Evolutionary conservation across 2,797 vertebrate genomes (phyloP).

Genomic region (Amazona ochrocephala): DNA sequence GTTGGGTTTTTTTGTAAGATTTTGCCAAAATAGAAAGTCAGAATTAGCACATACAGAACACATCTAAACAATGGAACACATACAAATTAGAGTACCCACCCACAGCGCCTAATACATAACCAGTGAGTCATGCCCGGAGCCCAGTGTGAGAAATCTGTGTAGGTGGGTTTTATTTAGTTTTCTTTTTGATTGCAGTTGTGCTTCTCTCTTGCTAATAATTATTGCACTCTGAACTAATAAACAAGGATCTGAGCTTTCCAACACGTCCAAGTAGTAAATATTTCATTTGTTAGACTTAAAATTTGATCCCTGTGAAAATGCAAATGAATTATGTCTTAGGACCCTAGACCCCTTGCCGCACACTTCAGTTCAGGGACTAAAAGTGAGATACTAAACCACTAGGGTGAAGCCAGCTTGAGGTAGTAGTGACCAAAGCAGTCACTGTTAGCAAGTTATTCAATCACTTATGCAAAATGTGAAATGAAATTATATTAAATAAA

Average conservation of each 20-base stretch:
- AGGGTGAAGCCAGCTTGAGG: neutral
- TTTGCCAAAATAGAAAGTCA: constrained; percentile 56
- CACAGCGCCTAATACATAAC: constrained; percentile 48
- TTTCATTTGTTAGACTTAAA: neutral
- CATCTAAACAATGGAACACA: constrained; percentile 55
- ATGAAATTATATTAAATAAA: neutral
- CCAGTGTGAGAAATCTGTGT: constrained; percentile 60
- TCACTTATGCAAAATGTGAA: neutral
- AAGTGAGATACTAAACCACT: neutral
- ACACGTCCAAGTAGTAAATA: neutral
- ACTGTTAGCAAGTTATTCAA: neutral
- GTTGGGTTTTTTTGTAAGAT: neutral
- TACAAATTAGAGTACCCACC: constrained; percentile 55
- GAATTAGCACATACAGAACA: constrained; percentile 3
- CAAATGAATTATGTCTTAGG: neutral
- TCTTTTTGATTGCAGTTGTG: constrained; percentile 35
- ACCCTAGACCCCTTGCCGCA: neutral
- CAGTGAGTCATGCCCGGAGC: constrained; percentile 54
- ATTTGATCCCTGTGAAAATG: neutral
- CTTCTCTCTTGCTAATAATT: constrained; percentile 51
- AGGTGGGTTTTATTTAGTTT: constrained; percentile 50
- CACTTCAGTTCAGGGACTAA: neutral
- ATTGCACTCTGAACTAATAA: constrained; percentile 41
- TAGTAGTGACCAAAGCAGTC: neutral
- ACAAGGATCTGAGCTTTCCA: constrained; percentile 26